These are phyloP conservation scores for Lagodon rhomboides DNA, from an alignment of 2,797 vertebrate species.

Conservation along the genomic window DNA sequence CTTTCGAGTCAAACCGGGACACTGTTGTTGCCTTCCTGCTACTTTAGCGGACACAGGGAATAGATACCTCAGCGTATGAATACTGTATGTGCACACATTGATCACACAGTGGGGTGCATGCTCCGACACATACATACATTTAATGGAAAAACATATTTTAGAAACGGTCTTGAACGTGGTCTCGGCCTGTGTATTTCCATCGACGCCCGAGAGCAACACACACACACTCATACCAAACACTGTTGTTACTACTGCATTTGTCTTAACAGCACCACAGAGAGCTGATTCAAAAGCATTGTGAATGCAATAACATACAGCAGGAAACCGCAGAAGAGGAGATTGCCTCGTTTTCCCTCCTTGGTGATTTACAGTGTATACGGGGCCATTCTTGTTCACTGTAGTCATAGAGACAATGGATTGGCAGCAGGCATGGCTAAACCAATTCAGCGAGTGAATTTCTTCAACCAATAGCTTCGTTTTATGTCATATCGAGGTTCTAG, in stretches of 20 bases:
- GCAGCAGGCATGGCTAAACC: constrained; percentile 40
- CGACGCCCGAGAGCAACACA: constrained; percentile 8
- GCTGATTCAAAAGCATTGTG: constrained; percentile 54
- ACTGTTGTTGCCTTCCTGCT: constrained; percentile 63
- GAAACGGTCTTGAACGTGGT: constrained; percentile 1
- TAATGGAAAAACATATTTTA: constrained; percentile 14
- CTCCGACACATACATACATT: neutral
- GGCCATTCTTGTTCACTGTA: constrained; percentile 37
- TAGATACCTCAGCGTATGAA: constrained; percentile 34
- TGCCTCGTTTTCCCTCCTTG: constrained; percentile 53
- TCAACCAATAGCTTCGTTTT: constrained; percentile 12
- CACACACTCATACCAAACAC: neutral
- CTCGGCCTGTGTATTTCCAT: constrained; percentile 18
- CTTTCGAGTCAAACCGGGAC: constrained; percentile 74
- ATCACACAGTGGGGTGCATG: neutral
- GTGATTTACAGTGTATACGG: constrained; percentile 52
- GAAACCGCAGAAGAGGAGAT: constrained; percentile 53
- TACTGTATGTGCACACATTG: constrained; percentile 8
- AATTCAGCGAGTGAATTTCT: constrained; percentile 44
- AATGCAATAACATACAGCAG: constrained; percentile 56
- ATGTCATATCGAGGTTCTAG: constrained; percentile 11
- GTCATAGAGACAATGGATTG: constrained; percentile 50
- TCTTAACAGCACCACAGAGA: constrained; percentile 55
- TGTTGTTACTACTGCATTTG: constrained; percentile 57
- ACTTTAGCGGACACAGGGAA: constrained; percentile 41